These are phyloP conservation scores for Petaurus breviceps DNA, from an alignment of 2,113 vertebrate species.

Conservation along the genomic window DNA sequence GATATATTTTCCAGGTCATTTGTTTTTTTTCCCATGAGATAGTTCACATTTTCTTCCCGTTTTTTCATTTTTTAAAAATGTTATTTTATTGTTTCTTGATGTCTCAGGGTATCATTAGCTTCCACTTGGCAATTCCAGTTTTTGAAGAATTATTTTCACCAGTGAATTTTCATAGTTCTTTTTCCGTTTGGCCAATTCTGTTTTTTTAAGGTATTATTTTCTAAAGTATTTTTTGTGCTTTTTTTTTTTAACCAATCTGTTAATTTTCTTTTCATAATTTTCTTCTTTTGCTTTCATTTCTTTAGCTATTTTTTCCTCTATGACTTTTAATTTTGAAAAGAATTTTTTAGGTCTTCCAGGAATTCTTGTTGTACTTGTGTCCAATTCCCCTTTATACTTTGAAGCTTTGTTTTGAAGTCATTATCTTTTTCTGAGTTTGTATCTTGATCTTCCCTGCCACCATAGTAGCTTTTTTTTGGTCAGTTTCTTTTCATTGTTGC, in stretches of 20 bases:
- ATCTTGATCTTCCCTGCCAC: neutral
- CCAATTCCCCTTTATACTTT: neutral
- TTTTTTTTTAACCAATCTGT: neutral
- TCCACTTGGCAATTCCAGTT: too few relatives aligned
- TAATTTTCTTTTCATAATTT: neutral
- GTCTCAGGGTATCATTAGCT: too few relatives aligned
- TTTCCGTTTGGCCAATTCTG: too few relatives aligned
- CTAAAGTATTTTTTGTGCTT: too few relatives aligned
- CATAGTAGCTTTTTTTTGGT: neutral
- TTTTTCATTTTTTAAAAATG: too few relatives aligned
- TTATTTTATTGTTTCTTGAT: too few relatives aligned
- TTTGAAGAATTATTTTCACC: too few relatives aligned
- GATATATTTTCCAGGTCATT: too few relatives aligned
- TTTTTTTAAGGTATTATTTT: too few relatives aligned
- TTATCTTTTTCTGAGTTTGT: neutral
- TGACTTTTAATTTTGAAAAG: neutral
- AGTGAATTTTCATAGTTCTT: too few relatives aligned
- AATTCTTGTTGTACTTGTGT: neutral
- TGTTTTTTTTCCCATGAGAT: too few relatives aligned
- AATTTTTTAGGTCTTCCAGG: neutral
- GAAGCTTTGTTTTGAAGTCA: neutral
- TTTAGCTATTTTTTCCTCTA: neutral
- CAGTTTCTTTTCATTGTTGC: neutral
- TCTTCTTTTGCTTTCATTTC: neutral
- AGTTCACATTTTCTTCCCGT: too few relatives aligned